phyloP scores from a whole-genome alignment of 1,140 invertebrate species.

The Scaptodrosophila lebanonensis region DNA sequence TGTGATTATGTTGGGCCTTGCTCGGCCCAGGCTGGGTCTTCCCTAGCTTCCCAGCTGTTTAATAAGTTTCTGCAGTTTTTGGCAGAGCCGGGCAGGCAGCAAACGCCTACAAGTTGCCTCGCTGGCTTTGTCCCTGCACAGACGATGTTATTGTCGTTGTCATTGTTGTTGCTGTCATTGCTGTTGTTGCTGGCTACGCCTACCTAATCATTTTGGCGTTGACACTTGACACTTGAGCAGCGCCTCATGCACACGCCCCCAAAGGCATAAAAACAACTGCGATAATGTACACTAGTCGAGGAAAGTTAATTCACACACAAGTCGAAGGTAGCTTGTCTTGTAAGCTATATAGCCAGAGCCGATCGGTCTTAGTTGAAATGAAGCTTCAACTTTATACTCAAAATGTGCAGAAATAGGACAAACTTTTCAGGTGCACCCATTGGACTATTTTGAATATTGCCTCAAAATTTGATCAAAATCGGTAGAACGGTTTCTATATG shows the following conservation, averaged over 20 bases:
- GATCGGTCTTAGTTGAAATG: no score
- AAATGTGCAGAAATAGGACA: no score
- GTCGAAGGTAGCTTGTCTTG: no score
- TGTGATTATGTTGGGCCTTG: neutral
- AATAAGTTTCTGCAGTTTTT: conserved; percentile 43
- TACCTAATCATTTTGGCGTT: conserved; percentile 74
- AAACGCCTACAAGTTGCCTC: conserved; percentile 34
- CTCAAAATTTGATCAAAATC: no score
- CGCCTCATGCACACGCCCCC: no score
- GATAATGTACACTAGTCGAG: no score
- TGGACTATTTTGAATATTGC: no score
- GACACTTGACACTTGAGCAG: conserved; percentile 67
- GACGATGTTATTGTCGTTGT: conserved; percentile 7
- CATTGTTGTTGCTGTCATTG: neutral
- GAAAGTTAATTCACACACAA: no score
- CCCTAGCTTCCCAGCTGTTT: conserved; percentile 29
- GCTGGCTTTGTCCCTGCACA: conserved; percentile 29
- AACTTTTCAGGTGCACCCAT: no score
- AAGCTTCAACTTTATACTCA: no score
- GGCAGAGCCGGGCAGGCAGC: conserved; percentile 14
- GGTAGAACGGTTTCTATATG: no score
- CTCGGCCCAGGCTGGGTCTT: conserved; percentile 5
- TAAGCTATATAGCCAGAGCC: no score
- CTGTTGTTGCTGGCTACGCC: conserved; percentile 48
- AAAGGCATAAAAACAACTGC: conserved; percentile 35